Evolutionary conservation across 2,113 vertebrate genomes (phyloP).

Genomic region (Stigmatopora argus): DNA sequence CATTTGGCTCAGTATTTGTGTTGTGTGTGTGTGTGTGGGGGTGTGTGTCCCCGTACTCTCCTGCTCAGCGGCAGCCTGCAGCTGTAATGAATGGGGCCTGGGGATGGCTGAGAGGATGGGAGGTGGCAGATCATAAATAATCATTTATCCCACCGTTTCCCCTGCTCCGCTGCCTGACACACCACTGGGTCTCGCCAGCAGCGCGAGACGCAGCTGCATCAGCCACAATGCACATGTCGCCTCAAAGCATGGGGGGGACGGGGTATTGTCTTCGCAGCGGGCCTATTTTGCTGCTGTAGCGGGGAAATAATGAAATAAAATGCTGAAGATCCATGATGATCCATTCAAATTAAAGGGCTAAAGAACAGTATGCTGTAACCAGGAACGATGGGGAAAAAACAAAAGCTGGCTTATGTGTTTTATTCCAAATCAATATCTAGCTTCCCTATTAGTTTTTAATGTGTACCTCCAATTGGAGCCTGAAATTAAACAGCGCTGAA

Average conservation of each 20-base stretch:
- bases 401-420: conserved; percentile 64
- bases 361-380: conserved; percentile 5
- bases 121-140: conserved; percentile 80
- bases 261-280: conserved; percentile 44
- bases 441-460: conserved; percentile 73
- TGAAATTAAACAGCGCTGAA: conserved; percentile 72
- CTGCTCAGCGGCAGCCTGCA: conserved; percentile 63
- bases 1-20: conserved; percentile 35
- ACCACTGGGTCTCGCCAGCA: conserved; percentile 56
- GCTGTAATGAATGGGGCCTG: conserved; percentile 72
- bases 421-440: conserved; percentile 74
- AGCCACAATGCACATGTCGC: conserved; percentile 47
- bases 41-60: conserved; percentile 33
- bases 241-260: conserved; percentile 39
- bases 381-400: conserved; percentile 55
- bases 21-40: background rate
- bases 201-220: conserved; percentile 57
- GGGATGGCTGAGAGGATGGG: conserved; percentile 71
- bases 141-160: conserved; percentile 72
- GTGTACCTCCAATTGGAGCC: conserved; percentile 65
- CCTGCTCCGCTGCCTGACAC: conserved; percentile 60
- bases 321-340: conserved; percentile 14
- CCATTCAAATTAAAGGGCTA: conserved; percentile 11
- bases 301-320: conserved; percentile 30
- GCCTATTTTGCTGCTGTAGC: conserved; percentile 29